These are phyloP conservation scores for Phoeniculus purpureus DNA, from an alignment of 2,797 vertebrate genomes.

Conservation along the genomic window DNA sequence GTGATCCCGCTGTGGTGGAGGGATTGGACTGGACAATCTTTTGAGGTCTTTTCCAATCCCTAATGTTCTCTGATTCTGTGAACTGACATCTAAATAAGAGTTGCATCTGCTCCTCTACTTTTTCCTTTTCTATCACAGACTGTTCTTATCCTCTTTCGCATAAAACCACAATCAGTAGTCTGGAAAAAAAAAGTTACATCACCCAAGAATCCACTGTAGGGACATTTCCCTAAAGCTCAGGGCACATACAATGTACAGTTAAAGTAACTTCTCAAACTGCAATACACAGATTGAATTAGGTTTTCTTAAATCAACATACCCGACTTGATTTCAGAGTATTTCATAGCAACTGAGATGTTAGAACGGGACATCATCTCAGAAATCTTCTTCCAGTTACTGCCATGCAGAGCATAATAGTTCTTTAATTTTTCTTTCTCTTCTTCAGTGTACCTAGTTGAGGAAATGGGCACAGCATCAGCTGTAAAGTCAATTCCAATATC, in stretches of 20 bases:
- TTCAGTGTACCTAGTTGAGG: conserved; percentile 65
- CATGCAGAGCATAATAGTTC: conserved; percentile 69
- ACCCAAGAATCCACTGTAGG: neutral
- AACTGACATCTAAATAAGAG: neutral
- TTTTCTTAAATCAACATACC: conserved; percentile 41
- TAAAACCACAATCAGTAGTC: neutral
- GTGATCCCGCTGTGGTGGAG: no score
- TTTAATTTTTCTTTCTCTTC: conserved; percentile 71
- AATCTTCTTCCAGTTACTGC: conserved; percentile 81
- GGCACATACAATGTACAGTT: neutral
- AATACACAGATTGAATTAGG: neutral
- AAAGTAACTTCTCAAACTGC: neutral
- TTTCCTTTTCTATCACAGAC: neutral
- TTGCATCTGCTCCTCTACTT: neutral
- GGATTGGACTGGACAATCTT: no score
- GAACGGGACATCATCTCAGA: conserved; percentile 76
- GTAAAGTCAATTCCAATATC: neutral
- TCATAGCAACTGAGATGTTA: conserved; percentile 72
- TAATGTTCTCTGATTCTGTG: no score
- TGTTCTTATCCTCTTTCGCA: neutral
- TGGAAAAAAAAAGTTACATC: neutral
- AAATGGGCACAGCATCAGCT: neutral
- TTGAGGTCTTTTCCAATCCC: no score
- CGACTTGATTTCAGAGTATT: conserved; percentile 74
- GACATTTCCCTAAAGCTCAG: neutral